Base-by-base conservation (phyloP, 2,113 vertebrate species). In the Echinops telfairi region DNA sequence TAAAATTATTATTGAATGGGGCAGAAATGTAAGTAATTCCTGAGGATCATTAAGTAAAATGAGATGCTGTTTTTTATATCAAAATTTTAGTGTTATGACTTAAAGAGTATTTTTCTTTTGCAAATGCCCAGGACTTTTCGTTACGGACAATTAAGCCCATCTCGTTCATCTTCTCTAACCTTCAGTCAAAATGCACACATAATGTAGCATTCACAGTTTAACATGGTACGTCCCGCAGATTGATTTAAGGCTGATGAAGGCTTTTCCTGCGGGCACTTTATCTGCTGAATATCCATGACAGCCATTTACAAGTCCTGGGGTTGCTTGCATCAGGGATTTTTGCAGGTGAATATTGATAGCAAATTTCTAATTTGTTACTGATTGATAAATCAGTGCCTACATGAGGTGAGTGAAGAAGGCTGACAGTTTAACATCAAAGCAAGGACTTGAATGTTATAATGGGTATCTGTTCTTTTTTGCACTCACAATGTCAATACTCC, bases 121-220 rank as follows among this genome's bases (percentile, higher is more conserved):
- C 16, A 85, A 85, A 95, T 95, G 31, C 23, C 76, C 5, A 80
- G 76, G n/a, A 88, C 22, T 94, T 94, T 93, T 66, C 79, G 76
- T 95, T 94, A 83, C 25, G 93, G 88, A 53, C 92, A 92, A 82
- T 95, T 93, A 97, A 96, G 87, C 85, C 31, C 81, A 86, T 93
- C 76, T 96, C 92, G 94, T 96, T 96, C 92, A 91, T 93, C 95
- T 60, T 83, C 22, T 88, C 85, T 75, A 92, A 90, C 20, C 70
- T 92, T 92, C 84, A 90, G 40, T 96, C 40, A 70, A 90, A 89
- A 86, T 78, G 38, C 22, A 27, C 87, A 58, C 71, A 91, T 66
- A 88, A 80, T 29, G 29, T 27, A 64, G 53, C 85, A 47, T 6
- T 95, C 43, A 83, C 88, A 91, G 94, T 95, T 95, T 92, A 86